phyloP scores from a whole-genome alignment of 2,797 vertebrate species.

The Clamator glandarius region DNA sequence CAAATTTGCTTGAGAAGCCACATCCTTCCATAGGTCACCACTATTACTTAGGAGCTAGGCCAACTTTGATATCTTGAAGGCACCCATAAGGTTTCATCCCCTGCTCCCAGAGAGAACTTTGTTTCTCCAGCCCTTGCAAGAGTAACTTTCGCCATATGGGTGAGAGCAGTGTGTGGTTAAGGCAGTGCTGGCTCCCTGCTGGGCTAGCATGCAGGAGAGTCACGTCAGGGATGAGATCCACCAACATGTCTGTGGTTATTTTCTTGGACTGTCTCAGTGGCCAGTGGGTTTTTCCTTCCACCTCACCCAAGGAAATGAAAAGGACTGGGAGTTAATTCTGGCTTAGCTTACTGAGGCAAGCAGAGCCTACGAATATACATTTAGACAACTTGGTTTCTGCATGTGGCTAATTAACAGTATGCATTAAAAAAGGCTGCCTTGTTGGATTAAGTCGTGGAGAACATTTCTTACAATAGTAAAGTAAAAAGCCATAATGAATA shows the following conservation, averaged over 20 bases:
- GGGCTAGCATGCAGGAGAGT: rapidly evolving
- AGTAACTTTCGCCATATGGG: background rate
- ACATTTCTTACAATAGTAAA: background rate
- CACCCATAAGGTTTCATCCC: background rate
- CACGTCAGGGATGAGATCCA: rapidly evolving
- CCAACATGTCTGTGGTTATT: rapidly evolving
- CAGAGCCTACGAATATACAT: rapidly evolving
- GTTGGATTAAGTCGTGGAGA: background rate
- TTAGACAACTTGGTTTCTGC: rapidly evolving
- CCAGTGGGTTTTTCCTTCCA: background rate
- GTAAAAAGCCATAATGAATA: rapidly evolving
- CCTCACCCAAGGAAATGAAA: background rate
- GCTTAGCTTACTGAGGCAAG: background rate
- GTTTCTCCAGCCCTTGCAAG: rapidly evolving
- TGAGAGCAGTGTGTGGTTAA: background rate
- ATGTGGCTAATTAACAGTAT: no score
- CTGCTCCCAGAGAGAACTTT: background rate
- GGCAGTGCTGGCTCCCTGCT: background rate
- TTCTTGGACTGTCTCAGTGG: rapidly evolving
- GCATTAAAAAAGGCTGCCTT: rapidly evolving
- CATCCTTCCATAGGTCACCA: rapidly evolving
- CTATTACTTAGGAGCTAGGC: background rate
- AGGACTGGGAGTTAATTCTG: background rate
- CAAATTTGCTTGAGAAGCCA: background rate
- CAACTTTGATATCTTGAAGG: background rate